Evolutionary conservation across 2,888 invertebrate genomes (phyloP).

Genomic region (Stenotaenia linearis): DNA sequence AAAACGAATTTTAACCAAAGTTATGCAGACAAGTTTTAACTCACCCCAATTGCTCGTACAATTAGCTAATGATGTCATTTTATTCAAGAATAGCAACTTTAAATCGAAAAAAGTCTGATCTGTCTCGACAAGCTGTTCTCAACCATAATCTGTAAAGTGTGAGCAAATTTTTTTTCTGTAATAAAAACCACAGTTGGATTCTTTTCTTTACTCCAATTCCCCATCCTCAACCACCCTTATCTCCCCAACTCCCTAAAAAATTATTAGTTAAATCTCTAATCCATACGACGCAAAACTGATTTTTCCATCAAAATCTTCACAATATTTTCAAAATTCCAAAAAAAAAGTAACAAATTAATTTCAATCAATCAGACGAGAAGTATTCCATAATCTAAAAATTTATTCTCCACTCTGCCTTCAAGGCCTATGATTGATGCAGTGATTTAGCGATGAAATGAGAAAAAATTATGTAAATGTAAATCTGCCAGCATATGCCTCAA

Average conservation of each 20-base stretch:
- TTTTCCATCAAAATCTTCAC: no score
- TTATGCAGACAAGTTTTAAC: no score
- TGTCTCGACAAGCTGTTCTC: background rate
- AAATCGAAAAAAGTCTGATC: background rate
- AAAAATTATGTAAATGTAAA: constrained; percentile 15
- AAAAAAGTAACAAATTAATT: constrained; percentile 5
- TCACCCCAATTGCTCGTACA: no score
- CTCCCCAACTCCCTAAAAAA: background rate
- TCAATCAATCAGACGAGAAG: background rate
- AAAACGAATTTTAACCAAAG: no score
- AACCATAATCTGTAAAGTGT: background rate
- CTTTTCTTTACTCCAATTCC: background rate
- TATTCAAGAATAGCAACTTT: no score
- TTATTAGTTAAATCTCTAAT: background rate
- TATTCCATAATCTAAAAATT: background rate
- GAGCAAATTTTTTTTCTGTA: background rate
- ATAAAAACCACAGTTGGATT: background rate
- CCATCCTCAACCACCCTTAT: background rate
- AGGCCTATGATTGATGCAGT: constrained; percentile 16
- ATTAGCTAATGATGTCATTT: no score
- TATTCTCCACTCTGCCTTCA: constrained; percentile 5
- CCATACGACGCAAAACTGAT: background rate
- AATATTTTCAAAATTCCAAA: no score
- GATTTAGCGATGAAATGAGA: constrained; percentile 21
- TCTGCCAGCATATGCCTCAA: constrained; percentile 20